Percentiles rank a stretch among this genome's conserved stretches.
Evolutionary conservation across 2,797 vertebrate genomes (phyloP).

Genomic region (Gymnoscopelus braueri): DNA sequence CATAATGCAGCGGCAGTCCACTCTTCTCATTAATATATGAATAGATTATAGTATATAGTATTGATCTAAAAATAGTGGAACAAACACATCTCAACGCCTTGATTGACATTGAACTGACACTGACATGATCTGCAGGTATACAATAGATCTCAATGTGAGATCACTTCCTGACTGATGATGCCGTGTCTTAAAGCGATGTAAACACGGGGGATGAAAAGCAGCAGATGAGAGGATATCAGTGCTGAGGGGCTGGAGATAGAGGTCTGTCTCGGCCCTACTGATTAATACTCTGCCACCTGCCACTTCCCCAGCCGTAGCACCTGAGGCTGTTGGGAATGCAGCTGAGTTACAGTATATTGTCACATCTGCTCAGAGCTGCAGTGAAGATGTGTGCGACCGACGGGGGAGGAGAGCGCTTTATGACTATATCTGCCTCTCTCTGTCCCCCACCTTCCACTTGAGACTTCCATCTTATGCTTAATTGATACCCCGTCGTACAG

Average conservation of each 20-base stretch:
- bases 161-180: constrained; percentile 48
- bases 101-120: not conserved
- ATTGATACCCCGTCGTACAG: too few relatives aligned
- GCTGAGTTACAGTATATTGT: constrained; percentile 51
- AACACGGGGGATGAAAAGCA: constrained; percentile 59
- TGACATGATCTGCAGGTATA: constrained; percentile 13
- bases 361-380: constrained; percentile 56
- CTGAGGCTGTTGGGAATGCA: constrained; percentile 55
- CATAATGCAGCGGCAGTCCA: not conserved
- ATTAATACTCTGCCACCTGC: constrained; percentile 62
- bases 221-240: constrained; percentile 47
- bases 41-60: too few relatives aligned
- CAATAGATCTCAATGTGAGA: constrained; percentile 32
- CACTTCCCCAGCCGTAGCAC: constrained; percentile 42
- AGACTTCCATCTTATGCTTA: constrained; percentile 16
- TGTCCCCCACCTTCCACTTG: constrained; percentile 17
- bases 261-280: constrained; percentile 48
- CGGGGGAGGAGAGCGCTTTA: constrained; percentile 27
- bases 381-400: constrained; percentile 33
- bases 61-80: too few relatives aligned
- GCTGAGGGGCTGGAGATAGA: constrained; percentile 45
- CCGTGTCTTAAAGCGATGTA: constrained; percentile 42
- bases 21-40: too few relatives aligned
- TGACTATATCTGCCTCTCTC: constrained; percentile 38
- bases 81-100: constrained; percentile 3